Base-by-base conservation (phyloP, 2,797 vertebrate species). In the Enteromius unitaeniatus region DNA sequence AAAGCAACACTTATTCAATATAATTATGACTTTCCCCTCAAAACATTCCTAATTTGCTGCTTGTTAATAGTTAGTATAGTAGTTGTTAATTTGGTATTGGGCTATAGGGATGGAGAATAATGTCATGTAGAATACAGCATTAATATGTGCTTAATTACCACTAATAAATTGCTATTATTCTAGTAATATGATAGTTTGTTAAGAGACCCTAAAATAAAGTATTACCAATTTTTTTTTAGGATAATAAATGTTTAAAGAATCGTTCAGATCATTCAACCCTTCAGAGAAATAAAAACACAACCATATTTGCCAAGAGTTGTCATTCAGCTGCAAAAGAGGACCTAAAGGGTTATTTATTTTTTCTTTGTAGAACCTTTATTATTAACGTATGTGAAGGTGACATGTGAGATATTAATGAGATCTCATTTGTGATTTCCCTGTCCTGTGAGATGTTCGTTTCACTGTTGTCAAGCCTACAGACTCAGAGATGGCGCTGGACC, bases 401-500 rank as follows among this genome's bases (percentile, higher is more conserved):
- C 28, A 19, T 17, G 28, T 17, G 26, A 17, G 62, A 17, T 17
- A 31, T 64, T 64, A 31, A 17, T 64, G 76, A 31, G 26, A 23
- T 58, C 26, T 79, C 47, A 69, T 37, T 17, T 69, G n/a, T 40
- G 49, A 55, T 53, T 19, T 69, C 31, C 45, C 68, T 2, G 2
- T 62, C 28, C 51, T 62, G 21, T 21, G 51, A 40, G 42, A 37
- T 23, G 28, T 67, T 42, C 6, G 31, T 55, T 28, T 53, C 60
- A 13, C 49, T 45, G 81, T 77, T n/a, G 82, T 77, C 74, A 83
- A 49, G 72, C 17, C 58, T 55, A 82, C 81, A 67, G 81, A 76
- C 60, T 53, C 19, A 3, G 47, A 82, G 34, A 69, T 76, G 81
- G 62, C 72, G 3, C 4, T 26, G 60, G 31, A 82, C 3, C n/a